Evolutionary conservation across 1,140 invertebrate genomes (phyloP), one percentile per base, ranked within the genome.

Genomic region (Trichonephila clavata): DNA sequence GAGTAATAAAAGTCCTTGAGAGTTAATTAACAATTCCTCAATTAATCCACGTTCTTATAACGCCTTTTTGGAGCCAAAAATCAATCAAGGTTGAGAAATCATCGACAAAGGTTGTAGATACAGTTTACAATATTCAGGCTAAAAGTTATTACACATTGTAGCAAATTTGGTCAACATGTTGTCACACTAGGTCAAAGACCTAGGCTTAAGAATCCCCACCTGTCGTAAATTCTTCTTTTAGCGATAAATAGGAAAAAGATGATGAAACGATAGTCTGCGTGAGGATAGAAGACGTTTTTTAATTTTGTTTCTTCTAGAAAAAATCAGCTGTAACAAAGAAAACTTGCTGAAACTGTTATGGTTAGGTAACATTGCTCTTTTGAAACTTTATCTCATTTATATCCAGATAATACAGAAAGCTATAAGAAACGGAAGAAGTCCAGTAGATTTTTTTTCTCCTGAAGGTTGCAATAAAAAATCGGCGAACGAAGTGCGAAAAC

Each of bases 61-160:
- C 10, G 10, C 65, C 24, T 68, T 68, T 24, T 68, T 68, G 8
- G 24, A 68, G 5, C 65, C 8, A 24, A 24, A 68, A 68, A 68
- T 68, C 65, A 68, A 68, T 68, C 65, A 27, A 16, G 65, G 24
- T 68, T 68, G 65, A 68, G 65, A 68, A 68, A 68, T 21, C n/a
- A 6, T 24, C n/a, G 6, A 10, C 21, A 24, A 65, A 27, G 65
- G n/a, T n/a, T n/a, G n/a, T n/a, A n/a, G n/a, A n/a, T n/a, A n/a
- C n/a, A n/a, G n/a, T 24, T 14, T 68, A 68, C 65, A n/a, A 68
- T 50, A 50, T 8, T 50, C n/a, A 13, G 10, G 10, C 50, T 13
- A 13, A 68, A 68, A 27, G 63, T 24, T 68, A 13, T 68, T 6
- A 68, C n/a, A 13, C 16, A 16, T 77, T 77, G 71, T 18, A 39